A percentile compares a stretch with the other conserved stretches of the same genome.
Conservation (phyloP, 2,113 vertebrate genomes). For the Empidonax traillii region DNA sequence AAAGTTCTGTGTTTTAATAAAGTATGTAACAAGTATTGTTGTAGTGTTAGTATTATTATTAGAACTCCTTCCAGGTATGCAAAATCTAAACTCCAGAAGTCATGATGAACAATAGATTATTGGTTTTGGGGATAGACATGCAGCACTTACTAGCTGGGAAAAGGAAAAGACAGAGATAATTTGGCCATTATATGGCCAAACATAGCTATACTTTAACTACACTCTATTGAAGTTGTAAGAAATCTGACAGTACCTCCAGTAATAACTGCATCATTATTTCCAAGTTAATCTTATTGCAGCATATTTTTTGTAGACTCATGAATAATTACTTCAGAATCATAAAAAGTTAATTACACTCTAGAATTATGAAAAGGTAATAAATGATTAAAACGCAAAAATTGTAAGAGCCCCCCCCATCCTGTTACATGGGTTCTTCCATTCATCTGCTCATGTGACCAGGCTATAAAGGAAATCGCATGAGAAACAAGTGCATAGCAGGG, state of each 20-base stretch:
- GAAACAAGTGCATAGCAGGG: not conserved
- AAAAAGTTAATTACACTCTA: not conserved
- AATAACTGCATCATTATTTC: not conserved
- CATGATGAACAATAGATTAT: rapidly evolving
- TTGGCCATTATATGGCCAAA: not conserved
- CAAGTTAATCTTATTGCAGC: not conserved
- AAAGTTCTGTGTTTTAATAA: not conserved
- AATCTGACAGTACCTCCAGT: not conserved
- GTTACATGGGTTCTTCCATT: not conserved
- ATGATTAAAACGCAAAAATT: not conserved
- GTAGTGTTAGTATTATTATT: not conserved
- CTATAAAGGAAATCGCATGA: not conserved
- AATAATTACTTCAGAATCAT: not conserved
- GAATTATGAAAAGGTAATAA: not conserved
- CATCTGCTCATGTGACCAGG: not conserved
- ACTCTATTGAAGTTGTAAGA: not conserved
- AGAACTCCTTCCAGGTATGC: not conserved
- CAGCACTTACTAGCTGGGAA: not conserved
- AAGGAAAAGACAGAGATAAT: not conserved
- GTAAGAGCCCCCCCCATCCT: rapidly evolving
- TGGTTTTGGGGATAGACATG: not conserved
- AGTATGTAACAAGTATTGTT: not conserved
- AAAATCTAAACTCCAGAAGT: not conserved
- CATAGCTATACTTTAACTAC: not conserved
- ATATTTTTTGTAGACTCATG: not conserved